Percentiles rank a stretch among this genome's conserved stretches.
These are phyloP conservation scores for Hemistola chrysoprasaria DNA, from an alignment of 2,888 invertebrate species.

Conservation along the genomic window DNA sequence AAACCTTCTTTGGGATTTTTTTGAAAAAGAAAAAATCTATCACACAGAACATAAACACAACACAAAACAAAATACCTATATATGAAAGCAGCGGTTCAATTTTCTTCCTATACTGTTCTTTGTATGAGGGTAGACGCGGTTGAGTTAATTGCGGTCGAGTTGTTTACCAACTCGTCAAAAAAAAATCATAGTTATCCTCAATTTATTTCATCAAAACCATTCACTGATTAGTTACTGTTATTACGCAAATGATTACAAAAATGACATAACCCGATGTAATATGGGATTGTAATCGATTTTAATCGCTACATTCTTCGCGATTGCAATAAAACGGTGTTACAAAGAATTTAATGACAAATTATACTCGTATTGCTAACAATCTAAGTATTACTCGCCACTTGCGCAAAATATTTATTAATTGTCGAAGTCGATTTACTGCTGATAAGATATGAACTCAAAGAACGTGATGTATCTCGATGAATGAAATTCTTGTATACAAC, in stretches of 20 bases:
- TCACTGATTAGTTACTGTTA: background rate
- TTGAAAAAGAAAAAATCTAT: too few relatives aligned
- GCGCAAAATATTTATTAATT: constrained; percentile 24
- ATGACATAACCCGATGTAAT: constrained; percentile 34
- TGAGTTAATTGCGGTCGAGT: too few relatives aligned
- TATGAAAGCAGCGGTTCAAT: too few relatives aligned
- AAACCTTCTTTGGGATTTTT: too few relatives aligned
- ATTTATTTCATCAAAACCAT: constrained; percentile 7
- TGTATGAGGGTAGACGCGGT: too few relatives aligned
- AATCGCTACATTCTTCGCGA: constrained; percentile 27
- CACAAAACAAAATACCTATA: too few relatives aligned
- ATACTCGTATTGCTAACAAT: constrained; percentile 23
- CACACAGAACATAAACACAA: too few relatives aligned
- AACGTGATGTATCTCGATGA: constrained; percentile 27
- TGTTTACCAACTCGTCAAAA: too few relatives aligned
- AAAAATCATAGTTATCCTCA: too few relatives aligned
- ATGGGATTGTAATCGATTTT: constrained; percentile 24
- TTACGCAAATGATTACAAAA: constrained; percentile 30
- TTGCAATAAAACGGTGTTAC: constrained; percentile 28
- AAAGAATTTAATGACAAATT: constrained; percentile 25
- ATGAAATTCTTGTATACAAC: constrained; percentile 25
- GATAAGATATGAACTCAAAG: constrained; percentile 22
- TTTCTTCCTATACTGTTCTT: too few relatives aligned
- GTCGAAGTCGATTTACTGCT: constrained; percentile 16
- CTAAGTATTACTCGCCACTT: constrained; percentile 13